phyloP scores from a whole-genome alignment of 2,113 vertebrate genomes.

The Rhinoptilus africanus region DNA sequence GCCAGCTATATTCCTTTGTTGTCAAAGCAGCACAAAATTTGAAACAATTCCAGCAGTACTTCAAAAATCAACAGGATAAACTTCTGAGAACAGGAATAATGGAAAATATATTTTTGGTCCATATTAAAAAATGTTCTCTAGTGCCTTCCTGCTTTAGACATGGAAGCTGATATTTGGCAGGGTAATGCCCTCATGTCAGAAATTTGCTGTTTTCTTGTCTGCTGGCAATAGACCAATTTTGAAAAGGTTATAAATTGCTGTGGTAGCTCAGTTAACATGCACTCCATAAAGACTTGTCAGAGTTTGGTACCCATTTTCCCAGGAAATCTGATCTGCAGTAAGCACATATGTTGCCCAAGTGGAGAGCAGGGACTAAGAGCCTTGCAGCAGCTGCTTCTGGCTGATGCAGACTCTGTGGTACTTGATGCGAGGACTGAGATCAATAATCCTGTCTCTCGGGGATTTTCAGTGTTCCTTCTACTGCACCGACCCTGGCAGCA shows the following conservation, averaged over 20 bases:
- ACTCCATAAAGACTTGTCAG: neutral
- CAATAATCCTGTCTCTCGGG: neutral
- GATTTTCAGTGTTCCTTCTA: neutral
- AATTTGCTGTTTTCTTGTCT: neutral
- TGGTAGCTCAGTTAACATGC: neutral
- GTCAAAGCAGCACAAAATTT: neutral
- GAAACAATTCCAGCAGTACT: neutral
- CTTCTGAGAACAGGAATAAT: neutral
- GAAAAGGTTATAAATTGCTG: neutral
- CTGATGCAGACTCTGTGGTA: neutral
- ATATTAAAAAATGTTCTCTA: neutral
- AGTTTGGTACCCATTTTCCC: neutral
- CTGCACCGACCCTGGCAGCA: neutral
- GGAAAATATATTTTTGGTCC: neutral
- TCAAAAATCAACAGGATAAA: neutral
- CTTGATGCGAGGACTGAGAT: neutral
- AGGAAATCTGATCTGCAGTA: neutral
- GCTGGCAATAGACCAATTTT: neutral
- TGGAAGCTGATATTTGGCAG: neutral
- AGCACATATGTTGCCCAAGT: neutral
- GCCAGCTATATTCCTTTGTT: neutral
- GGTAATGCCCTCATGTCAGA: neutral
- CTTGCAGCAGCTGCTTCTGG: neutral
- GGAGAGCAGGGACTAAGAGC: neutral
- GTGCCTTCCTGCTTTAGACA: neutral